Conservation (phyloP, 2,888 invertebrate species). For the Xiphydria camelus region DNA sequence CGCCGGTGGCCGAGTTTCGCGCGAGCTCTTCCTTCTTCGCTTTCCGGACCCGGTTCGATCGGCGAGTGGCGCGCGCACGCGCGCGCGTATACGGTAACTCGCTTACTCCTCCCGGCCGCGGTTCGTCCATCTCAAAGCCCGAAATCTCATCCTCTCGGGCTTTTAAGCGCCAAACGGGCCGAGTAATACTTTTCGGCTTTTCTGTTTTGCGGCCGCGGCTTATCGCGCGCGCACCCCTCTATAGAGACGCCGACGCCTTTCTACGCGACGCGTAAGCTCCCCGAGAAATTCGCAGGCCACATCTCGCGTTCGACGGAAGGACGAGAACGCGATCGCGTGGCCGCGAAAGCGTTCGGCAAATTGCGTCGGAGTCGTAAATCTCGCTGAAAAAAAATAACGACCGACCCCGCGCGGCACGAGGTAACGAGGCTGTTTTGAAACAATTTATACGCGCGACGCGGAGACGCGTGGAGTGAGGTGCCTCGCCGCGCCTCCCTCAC, state of each 20-base stretch:
- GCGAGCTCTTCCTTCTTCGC: too few species aligned
- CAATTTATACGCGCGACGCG: slow-evolving; percentile 9
- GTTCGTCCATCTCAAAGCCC: slow-evolving; percentile 23
- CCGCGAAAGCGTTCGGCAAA: neutral
- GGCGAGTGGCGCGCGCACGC: slow-evolving; percentile 10
- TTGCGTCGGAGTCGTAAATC: neutral
- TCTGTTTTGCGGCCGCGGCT: slow-evolving; percentile 15
- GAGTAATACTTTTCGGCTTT: slow-evolving; percentile 20
- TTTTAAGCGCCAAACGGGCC: slow-evolving; percentile 16
- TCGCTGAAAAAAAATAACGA: neutral
- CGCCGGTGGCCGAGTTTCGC: too few species aligned
- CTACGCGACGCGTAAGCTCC: too few species aligned
- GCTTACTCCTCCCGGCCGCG: too few species aligned
- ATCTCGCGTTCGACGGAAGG: too few species aligned
- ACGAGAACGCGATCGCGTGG: neutral
- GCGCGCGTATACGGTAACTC: slow-evolving; percentile 1
- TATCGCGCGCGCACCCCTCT: neutral
- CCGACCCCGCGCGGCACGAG: neutral
- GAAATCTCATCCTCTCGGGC: slow-evolving; percentile 34
- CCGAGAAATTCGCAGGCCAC: too few species aligned
- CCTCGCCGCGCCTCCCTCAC: too few species aligned
- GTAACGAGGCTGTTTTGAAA: slow-evolving; percentile 3
- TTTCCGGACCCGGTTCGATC: slow-evolving; percentile 8
- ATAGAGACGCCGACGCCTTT: too few species aligned
- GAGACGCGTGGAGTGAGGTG: too few species aligned